Conservation (phyloP, 2,797 vertebrate genomes). For the Syngnathus acus region DNA sequence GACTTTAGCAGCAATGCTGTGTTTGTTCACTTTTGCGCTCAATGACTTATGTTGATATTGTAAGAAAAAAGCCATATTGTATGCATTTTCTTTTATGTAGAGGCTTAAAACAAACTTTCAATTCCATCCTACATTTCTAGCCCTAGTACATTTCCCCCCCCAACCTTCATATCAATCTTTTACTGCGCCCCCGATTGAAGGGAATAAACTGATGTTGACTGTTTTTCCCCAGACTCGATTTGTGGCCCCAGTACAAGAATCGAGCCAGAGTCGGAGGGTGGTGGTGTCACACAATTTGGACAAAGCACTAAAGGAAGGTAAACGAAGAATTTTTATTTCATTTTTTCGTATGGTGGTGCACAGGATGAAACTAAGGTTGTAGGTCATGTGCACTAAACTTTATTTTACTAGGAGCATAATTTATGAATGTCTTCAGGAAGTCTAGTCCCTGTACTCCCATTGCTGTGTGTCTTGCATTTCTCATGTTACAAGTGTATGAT, state of each 20-base stretch:
- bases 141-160: not conserved
- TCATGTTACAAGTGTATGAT: too few relatives aligned
- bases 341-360: not conserved
- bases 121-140: conserved; percentile 4
- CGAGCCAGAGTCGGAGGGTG: conserved; percentile 77
- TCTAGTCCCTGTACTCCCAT: not conserved
- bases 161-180: not conserved
- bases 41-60: conserved; percentile 1
- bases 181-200: not conserved
- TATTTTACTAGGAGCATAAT: not conserved
- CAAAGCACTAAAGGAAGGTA: conserved; percentile 95
- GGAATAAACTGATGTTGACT: conserved; percentile 11
- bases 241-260: conserved; percentile 71
- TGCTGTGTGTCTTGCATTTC: not conserved
- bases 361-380: not conserved
- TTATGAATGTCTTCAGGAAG: not conserved
- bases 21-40: not conserved
- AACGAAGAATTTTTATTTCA: not conserved
- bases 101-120: not conserved
- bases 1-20: not conserved
- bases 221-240: conserved; percentile 69
- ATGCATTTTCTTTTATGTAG: not conserved
- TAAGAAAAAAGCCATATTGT: not conserved
- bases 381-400: not conserved
- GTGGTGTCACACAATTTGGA: conserved; percentile 95